Base-by-base conservation (phyloP, 2,888 invertebrate genomes). In the Lymantria monacha region DNA sequence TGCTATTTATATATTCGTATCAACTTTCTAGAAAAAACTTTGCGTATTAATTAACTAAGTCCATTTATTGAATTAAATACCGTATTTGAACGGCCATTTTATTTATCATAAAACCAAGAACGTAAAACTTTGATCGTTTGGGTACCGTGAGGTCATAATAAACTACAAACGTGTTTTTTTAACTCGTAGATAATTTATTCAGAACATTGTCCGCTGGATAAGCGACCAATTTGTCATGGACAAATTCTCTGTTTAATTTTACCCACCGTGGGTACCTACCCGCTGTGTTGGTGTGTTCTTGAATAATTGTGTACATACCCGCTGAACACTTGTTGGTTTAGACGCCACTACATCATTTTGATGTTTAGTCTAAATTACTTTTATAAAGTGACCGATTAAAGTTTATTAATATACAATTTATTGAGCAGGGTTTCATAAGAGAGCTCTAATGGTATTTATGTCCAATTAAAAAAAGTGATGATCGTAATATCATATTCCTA, bases 171-270 rank as follows among this genome's bases (percentile, higher is more conserved):
- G 38, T n/a, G 11, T 70, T 65, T 43, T 78, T 79, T 76, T 72
- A 59, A 62, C 63, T 69, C 66, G 68, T 74, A 69, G 66, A 73
- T 83, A 82, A 85, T 83, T 74, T 82, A 84, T 84, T 79, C 80
- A 72, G 76, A 74, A 72, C 77, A 69, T 65, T 76, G 76, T 67
- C 68, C 69, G 76, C 59, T 68, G 72, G 72, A 72, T 79, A 78
- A 79, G 74, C 76, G 76, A 61, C 69, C 80, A 80, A 85, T 85
- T 85, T 84, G 85, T 85, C 81, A 82, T 69, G 81, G 79, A 74
- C 78, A 79, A 79, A 74, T 78, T 82, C 74, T 79, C 73, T 83
- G 74, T 79, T 68, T 81, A 76, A 77, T 76, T 77, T 73, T 66
- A 79, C 75, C 59, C 58, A 69, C 68, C 66, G 67, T 55, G 55